Conservation (phyloP, 1,140 invertebrate species). For the Zaprionus vittiger region DNA sequence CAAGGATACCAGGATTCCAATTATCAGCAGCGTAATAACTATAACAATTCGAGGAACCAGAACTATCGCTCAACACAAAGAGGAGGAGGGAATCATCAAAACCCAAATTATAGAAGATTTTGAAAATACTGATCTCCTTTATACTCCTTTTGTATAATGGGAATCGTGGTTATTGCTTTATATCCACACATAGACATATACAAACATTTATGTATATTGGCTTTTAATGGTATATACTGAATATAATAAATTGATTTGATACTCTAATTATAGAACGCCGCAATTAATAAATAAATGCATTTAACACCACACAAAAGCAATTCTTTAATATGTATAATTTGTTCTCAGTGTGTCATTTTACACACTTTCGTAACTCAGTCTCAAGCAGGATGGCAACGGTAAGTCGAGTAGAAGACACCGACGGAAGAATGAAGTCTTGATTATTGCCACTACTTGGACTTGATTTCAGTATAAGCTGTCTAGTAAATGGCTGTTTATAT, state of each 20-base stretch:
- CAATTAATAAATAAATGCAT: conserved; percentile 10
- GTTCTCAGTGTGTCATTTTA: neutral
- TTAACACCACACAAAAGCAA: neutral
- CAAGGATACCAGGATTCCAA: conserved; percentile 47
- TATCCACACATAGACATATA: neutral
- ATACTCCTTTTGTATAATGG: neutral
- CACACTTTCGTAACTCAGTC: neutral
- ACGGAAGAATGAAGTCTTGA: neutral
- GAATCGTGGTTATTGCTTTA: neutral
- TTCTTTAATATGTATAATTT: neutral
- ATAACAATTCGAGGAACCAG: conserved; percentile 39
- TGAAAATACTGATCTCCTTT: conserved; percentile 9
- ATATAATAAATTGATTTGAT: conserved; percentile 2
- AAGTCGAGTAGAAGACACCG: neutral
- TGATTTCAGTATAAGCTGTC: neutral
- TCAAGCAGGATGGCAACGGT: neutral
- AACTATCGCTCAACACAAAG: conserved; percentile 43
- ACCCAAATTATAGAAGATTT: conserved; percentile 63
- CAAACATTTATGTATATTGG: neutral
- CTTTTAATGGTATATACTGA: neutral
- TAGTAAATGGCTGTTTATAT: neutral
- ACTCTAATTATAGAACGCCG: neutral
- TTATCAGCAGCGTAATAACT: conserved; percentile 53
- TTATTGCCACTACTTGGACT: neutral
- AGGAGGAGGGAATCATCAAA: conserved; percentile 25